A percentile compares a stretch with the other conserved stretches of the same genome.
phyloP scores from a whole-genome alignment of 2,113 vertebrate species.

The Mugil cephalus region DNA sequence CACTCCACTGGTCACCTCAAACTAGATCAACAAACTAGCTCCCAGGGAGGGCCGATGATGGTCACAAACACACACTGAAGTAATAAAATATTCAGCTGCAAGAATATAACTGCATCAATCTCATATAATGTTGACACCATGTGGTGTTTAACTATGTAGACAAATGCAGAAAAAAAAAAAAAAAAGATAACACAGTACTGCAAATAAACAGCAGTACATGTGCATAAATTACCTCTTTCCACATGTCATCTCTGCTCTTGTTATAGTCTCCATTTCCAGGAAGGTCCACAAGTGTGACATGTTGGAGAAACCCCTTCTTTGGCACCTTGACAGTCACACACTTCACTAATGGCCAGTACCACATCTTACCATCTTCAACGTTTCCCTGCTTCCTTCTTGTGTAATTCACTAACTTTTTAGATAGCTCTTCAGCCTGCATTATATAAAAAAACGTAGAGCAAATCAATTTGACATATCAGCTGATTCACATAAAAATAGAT shows the following conservation, averaged over 20 bases:
- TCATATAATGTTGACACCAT: too few relatives aligned
- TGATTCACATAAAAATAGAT: too few relatives aligned
- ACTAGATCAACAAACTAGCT: too few relatives aligned
- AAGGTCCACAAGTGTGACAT: conserved; percentile 71
- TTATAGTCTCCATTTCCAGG: conserved; percentile 71
- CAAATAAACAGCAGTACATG: background rate
- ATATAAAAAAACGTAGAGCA: accelerated
- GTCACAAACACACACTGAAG: too few relatives aligned
- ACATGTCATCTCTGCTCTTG: conserved; percentile 65
- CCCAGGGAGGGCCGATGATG: too few relatives aligned
- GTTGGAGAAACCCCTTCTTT: conserved; percentile 39
- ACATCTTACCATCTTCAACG: background rate
- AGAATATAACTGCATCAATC: too few relatives aligned
- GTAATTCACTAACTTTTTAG: conserved; percentile 22
- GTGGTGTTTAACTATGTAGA: too few relatives aligned
- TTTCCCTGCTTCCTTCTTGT: conserved; percentile 11
- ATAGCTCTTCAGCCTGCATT: conserved; percentile 55
- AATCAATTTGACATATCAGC: too few relatives aligned
- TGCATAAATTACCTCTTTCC: conserved; percentile 52
- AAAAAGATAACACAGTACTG: background rate
- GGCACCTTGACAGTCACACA: conserved; percentile 67
- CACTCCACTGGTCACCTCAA: too few relatives aligned
- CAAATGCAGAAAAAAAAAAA: too few relatives aligned
- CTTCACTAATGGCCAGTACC: conserved; percentile 71
- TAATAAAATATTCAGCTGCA: background rate